Conservation (phyloP, 2,113 vertebrate species). For the Oncorhynchus clarkii region DNA sequence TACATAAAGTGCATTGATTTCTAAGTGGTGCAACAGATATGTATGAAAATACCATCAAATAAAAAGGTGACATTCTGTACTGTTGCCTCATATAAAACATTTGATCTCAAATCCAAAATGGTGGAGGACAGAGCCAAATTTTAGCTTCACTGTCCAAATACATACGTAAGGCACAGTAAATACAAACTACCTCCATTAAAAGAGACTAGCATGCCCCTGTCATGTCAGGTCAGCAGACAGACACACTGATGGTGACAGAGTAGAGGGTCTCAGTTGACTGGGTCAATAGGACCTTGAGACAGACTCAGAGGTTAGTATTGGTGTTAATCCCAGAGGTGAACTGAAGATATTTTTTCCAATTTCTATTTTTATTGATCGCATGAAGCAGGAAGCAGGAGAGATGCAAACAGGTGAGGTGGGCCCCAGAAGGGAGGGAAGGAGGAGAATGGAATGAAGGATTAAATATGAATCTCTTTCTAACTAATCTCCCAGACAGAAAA, state of each 20-base stretch:
- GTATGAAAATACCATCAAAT: too few species aligned
- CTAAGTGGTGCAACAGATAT: too few species aligned
- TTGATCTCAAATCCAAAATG: too few species aligned
- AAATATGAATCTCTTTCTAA: not conserved
- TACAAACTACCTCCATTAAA: too few species aligned
- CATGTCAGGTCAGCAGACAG: not conserved
- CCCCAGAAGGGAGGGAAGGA: not conserved
- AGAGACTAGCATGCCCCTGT: not conserved
- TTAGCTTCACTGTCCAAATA: too few species aligned
- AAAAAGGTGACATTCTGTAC: too few species aligned
- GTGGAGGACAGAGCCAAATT: too few species aligned
- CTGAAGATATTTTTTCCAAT: conserved; percentile 34
- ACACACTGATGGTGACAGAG: not conserved
- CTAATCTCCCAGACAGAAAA: not conserved
- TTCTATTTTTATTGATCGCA: conserved; percentile 42
- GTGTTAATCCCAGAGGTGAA: conserved; percentile 20
- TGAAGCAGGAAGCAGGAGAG: not conserved
- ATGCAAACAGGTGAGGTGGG: conserved; percentile 1
- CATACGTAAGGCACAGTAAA: too few species aligned
- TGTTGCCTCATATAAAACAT: too few species aligned
- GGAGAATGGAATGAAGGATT: not conserved
- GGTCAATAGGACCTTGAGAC: conserved; percentile 29
- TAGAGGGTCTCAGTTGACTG: not conserved
- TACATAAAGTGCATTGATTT: too few species aligned
- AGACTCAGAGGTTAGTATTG: not conserved